Conservation (phyloP, 2,113 vertebrate genomes). For the Apus apus region DNA sequence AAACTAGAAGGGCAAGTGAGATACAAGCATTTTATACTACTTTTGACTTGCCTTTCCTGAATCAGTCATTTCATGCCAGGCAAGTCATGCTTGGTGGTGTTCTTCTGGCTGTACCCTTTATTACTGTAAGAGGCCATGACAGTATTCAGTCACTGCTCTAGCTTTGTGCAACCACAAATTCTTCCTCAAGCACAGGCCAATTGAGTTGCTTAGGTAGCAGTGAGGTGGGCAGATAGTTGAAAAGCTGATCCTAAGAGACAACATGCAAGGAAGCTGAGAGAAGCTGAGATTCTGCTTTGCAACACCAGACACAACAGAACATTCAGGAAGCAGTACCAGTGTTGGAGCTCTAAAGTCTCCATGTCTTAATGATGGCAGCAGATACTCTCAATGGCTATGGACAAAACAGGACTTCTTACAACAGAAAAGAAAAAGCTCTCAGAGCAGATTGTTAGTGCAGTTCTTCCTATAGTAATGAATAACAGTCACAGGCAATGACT, state of each 20-base stretch:
- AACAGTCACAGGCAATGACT: slow-evolving; percentile 47
- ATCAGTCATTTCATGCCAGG: background rate
- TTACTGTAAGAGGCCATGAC: background rate
- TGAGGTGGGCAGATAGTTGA: background rate
- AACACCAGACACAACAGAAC: background rate
- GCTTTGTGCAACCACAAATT: background rate
- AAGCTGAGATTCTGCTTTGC: background rate
- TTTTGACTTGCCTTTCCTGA: background rate
- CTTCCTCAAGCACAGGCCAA: background rate
- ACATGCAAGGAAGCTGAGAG: background rate
- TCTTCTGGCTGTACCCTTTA: background rate
- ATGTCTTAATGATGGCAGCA: background rate
- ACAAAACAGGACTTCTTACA: slow-evolving; percentile 39
- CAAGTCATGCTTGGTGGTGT: background rate
- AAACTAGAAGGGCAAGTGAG: background rate
- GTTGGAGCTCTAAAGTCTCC: background rate
- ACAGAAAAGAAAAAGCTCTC: background rate
- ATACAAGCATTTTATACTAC: background rate
- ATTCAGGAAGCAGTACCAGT: background rate
- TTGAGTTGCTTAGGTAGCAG: background rate
- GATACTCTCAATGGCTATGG: background rate
- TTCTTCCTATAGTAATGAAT: slow-evolving; percentile 60
- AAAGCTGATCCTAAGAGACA: background rate
- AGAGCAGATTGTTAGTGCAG: slow-evolving; percentile 17
- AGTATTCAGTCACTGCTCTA: background rate